These are phyloP conservation scores for Pseudomyrmex concolor DNA, from an alignment of 1,140 invertebrate species.

Conservation along the genomic window DNA sequence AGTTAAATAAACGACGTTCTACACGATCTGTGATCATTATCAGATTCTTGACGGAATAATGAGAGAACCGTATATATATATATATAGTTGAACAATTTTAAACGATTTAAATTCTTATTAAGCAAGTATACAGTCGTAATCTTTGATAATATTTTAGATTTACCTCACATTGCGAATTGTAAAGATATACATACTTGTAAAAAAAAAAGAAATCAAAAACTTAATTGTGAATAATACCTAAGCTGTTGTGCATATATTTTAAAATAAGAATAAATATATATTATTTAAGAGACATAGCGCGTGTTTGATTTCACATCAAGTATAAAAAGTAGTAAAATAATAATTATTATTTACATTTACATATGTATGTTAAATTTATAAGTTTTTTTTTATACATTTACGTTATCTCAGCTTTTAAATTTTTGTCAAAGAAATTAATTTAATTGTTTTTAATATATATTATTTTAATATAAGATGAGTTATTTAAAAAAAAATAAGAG, in stretches of 20 bases:
- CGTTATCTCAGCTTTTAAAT: too few relatives aligned
- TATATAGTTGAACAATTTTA: slow-evolving; percentile 61
- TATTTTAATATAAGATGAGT: too few relatives aligned
- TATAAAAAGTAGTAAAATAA: too few relatives aligned
- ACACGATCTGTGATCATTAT: slow-evolving; percentile 70
- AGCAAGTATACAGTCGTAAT: slow-evolving; percentile 50
- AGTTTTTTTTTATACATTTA: too few relatives aligned
- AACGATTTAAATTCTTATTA: slow-evolving; percentile 65
- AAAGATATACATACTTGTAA: slow-evolving; percentile 73
- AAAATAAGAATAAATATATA: slow-evolving; percentile 76
- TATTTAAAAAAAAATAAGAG: too few relatives aligned
- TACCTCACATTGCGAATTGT: slow-evolving; percentile 67
- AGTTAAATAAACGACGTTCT: slow-evolving; percentile 56
- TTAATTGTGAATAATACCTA: slow-evolving; percentile 73
- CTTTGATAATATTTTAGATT: slow-evolving; percentile 71
- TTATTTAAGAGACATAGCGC: slow-evolving; percentile 67
- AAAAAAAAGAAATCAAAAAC: slow-evolving; percentile 58
- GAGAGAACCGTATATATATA: slow-evolving; percentile 7
- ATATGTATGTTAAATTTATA: too few relatives aligned
- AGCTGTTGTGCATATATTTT: slow-evolving; percentile 75
- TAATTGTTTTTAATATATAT: too few relatives aligned
- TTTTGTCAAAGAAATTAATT: too few relatives aligned
- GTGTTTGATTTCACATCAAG: too few relatives aligned
- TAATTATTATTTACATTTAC: too few relatives aligned
- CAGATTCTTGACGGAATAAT: slow-evolving; percentile 63